Percentiles rank a stretch among this genome's conserved stretches.
Conservation (phyloP, 2,113 vertebrate species). For the Hydrolagus affinis region DNA sequence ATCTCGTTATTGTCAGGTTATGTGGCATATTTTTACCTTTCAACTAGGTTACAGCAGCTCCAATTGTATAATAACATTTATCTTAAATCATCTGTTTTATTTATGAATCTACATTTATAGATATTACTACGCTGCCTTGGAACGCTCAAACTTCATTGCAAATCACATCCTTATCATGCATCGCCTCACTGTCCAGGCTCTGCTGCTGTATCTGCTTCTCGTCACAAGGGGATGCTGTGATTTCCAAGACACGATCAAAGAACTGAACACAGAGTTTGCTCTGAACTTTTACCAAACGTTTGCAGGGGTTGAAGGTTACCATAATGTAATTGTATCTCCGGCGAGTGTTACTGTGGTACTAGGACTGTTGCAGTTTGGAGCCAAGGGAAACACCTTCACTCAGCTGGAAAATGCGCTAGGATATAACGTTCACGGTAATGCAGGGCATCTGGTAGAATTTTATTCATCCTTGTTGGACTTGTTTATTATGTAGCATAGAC, state of each 20-base stretch:
- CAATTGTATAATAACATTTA: background rate
- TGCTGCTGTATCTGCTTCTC: conserved; percentile 55
- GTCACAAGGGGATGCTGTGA: conserved; percentile 42
- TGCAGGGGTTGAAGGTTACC: conserved; percentile 49
- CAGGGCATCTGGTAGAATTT: conserved; percentile 1
- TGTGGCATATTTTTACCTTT: background rate
- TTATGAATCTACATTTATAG: background rate
- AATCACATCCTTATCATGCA: conserved; percentile 49
- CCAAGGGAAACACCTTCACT: conserved; percentile 60
- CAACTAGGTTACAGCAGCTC: background rate
- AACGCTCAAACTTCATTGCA: background rate
- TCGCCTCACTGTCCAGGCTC: conserved; percentile 41
- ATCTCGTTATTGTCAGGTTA: too few relatives aligned
- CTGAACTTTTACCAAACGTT: conserved; percentile 59
- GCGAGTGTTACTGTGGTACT: conserved; percentile 62
- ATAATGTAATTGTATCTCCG: conserved; percentile 71
- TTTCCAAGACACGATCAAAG: conserved; percentile 53
- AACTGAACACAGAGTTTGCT: conserved; percentile 63
- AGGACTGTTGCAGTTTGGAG: conserved; percentile 74
- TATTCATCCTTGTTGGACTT: background rate
- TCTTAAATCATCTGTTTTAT: background rate
- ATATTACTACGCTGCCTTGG: background rate
- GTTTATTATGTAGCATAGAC: background rate
- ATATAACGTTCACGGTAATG: conserved; percentile 65
- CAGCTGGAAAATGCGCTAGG: conserved; percentile 67